phyloP scores from a whole-genome alignment of 2,113 vertebrate species.

The Prochilodus magdalenae region DNA sequence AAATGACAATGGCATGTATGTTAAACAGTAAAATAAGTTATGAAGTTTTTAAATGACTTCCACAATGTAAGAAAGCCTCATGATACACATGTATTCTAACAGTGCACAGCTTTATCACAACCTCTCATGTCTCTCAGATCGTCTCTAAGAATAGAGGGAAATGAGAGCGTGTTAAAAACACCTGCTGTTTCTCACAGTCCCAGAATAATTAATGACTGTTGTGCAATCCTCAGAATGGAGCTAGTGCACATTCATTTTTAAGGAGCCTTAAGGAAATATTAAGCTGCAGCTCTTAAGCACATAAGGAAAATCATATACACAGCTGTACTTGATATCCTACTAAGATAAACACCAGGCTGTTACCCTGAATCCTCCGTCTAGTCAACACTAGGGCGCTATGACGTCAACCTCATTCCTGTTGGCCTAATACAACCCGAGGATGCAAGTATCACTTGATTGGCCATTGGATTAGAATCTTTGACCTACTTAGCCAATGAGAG shows the following conservation, averaged over 20 bases:
- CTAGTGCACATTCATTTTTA: background rate
- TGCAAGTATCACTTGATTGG: background rate
- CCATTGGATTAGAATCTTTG: constrained; percentile 28
- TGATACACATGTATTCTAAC: background rate
- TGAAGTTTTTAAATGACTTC: no score
- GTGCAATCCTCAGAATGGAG: background rate
- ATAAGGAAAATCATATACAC: background rate
- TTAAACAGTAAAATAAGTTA: no score
- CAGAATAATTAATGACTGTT: background rate
- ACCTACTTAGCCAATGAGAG: constrained; percentile 50
- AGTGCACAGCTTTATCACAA: background rate
- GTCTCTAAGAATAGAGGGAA: constrained; percentile 14
- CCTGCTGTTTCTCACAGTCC: background rate
- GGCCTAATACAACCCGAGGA: background rate
- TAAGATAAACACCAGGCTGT: background rate
- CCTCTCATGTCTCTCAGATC: background rate
- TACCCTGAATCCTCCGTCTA: constrained; percentile 24
- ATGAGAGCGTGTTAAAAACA: constrained; percentile 5
- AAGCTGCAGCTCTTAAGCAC: background rate
- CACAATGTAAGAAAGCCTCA: background rate
- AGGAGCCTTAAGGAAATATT: no score
- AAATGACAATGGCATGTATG: no score
- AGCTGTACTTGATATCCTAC: background rate
- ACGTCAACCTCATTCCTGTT: constrained; percentile 6
- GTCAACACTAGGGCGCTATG: constrained; percentile 27